These are phyloP conservation scores for Pseudeuparius sepicola DNA, from an alignment of 2,888 invertebrate species.

Conservation along the genomic window DNA sequence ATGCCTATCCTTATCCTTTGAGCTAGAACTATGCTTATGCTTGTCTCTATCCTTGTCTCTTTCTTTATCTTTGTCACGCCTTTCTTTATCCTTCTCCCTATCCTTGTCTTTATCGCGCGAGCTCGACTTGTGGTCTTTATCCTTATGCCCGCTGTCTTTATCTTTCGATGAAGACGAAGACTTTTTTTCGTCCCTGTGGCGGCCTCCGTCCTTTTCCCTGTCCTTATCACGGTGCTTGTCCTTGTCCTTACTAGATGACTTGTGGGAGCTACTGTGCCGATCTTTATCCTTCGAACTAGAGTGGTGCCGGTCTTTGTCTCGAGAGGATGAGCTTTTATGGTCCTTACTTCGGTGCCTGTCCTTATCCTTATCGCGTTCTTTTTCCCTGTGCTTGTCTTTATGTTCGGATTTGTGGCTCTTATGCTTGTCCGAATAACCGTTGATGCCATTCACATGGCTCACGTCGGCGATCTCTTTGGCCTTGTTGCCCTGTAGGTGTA, in stretches of 20 bases:
- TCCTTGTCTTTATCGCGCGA: constrained; percentile 39
- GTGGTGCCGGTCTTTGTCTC: constrained; percentile 52
- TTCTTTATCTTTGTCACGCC: constrained; percentile 31
- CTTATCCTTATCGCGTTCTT: constrained; percentile 39
- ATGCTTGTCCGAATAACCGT: constrained; percentile 55
- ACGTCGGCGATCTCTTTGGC: constrained; percentile 33
- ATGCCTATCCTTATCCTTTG: constrained; percentile 38
- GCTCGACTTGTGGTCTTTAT: constrained; percentile 29
- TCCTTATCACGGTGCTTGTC: constrained; percentile 37
- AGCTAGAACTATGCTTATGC: constrained; percentile 32
- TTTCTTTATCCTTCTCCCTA: constrained; percentile 36
- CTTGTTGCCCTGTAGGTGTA: constrained; percentile 25
- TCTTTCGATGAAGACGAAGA: constrained; percentile 32
- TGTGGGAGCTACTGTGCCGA: constrained; percentile 37
- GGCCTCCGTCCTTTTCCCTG: constrained; percentile 29
- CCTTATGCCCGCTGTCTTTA: constrained; percentile 31
- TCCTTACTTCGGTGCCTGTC: constrained; percentile 35
- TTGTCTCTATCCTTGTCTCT: constrained; percentile 33
- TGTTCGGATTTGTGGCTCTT: constrained; percentile 49
- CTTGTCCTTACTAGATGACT: constrained; percentile 35
- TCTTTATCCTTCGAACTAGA: constrained; percentile 52
- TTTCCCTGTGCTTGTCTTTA: constrained; percentile 51
- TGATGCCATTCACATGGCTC: constrained; percentile 65
- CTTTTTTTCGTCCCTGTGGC: constrained; percentile 34
- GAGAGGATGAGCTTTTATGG: constrained; percentile 40